A percentile compares a stretch with the other conserved stretches of the same genome.
phyloP scores from a whole-genome alignment of 2,888 invertebrate genomes.

The Arctia plantaginis region DNA sequence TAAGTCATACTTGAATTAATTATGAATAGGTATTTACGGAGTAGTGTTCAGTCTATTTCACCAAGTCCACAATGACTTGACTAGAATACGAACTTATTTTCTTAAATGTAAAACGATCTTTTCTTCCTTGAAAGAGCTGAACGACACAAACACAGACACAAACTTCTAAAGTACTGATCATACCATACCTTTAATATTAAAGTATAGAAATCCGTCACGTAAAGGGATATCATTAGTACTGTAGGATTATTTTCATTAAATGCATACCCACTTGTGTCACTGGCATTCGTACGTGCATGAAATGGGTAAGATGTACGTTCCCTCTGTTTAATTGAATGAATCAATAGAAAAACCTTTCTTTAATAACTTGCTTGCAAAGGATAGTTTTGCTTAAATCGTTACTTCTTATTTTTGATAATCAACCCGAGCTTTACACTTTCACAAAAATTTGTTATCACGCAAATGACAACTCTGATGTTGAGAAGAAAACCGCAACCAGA shows the following conservation, averaged over 20 bases:
- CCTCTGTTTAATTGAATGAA: constrained; percentile 42
- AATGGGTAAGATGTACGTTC: constrained; percentile 52
- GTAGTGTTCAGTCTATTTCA: too few relatives aligned
- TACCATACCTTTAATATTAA: constrained; percentile 33
- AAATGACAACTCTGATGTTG: too few relatives aligned
- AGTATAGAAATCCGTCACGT: constrained; percentile 65
- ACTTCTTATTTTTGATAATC: neutral
- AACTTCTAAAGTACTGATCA: constrained; percentile 10
- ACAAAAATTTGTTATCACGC: too few relatives aligned
- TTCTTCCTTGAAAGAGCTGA: neutral
- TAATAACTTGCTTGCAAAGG: constrained; percentile 2
- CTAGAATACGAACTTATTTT: too few relatives aligned
- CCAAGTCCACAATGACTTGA: too few relatives aligned
- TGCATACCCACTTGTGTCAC: constrained; percentile 62
- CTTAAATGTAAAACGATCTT: too few relatives aligned
- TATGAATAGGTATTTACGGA: too few relatives aligned
- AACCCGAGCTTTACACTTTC: neutral
- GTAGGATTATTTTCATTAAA: constrained; percentile 78
- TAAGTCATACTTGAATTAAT: too few relatives aligned
- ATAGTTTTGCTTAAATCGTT: neutral
- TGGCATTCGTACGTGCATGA: constrained; percentile 63
- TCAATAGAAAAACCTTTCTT: constrained; percentile 17
- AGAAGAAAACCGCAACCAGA: too few relatives aligned
- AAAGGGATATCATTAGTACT: constrained; percentile 64
- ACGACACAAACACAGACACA: neutral